phyloP scores from a whole-genome alignment of 2,113 vertebrate genomes.

The Tinamus guttatus region DNA sequence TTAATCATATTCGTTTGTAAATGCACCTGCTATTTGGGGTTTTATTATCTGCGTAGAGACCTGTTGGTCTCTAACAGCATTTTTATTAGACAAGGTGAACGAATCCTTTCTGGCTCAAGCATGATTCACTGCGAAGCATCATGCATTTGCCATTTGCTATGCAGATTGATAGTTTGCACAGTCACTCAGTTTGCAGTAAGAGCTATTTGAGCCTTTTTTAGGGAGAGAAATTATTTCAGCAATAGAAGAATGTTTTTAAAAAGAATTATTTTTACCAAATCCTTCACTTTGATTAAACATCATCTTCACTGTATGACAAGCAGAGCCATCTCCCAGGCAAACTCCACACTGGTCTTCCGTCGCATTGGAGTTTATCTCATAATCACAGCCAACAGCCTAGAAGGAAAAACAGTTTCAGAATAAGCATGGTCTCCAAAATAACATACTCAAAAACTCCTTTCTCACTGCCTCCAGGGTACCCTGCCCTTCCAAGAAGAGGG shows the following conservation, averaged over 20 bases:
- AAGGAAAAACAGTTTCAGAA: constrained; percentile 9
- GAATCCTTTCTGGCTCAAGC: not conserved
- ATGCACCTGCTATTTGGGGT: not conserved
- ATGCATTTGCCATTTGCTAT: not conserved
- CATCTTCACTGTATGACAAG: constrained; percentile 88
- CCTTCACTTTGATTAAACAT: constrained; percentile 88
- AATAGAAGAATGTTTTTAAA: not conserved
- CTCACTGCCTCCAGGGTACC: not conserved
- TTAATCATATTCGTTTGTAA: not conserved
- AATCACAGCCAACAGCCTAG: constrained; percentile 94
- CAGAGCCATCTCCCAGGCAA: constrained; percentile 91
- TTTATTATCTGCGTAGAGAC: not conserved
- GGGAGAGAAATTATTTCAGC: not conserved
- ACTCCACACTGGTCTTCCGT: constrained; percentile 94
- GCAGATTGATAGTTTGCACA: fast-evolving
- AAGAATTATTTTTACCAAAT: constrained; percentile 82
- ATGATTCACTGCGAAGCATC: not conserved
- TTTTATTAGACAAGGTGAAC: not conserved
- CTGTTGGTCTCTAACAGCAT: not conserved
- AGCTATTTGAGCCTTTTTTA: not conserved
- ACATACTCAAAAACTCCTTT: not conserved
- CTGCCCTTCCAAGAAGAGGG: not conserved
- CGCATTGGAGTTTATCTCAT: constrained; percentile 93
- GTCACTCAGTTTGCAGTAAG: not conserved
- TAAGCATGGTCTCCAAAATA: not conserved